Evolutionary conservation across 2,797 vertebrate genomes (phyloP).

Genomic region (Erethizon dorsatum): DNA sequence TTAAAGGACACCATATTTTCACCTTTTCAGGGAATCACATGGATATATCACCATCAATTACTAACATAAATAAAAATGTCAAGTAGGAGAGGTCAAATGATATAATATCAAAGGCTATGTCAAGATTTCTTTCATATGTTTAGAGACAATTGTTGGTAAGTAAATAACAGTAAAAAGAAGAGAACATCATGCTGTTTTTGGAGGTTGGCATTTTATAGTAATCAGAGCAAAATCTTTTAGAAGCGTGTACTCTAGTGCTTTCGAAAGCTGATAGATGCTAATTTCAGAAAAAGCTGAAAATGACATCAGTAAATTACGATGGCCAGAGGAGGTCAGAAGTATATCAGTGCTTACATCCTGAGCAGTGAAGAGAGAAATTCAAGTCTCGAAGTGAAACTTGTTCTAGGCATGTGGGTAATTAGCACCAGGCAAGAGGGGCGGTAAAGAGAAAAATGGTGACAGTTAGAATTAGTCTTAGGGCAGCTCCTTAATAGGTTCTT

Average conservation of each 20-base stretch:
- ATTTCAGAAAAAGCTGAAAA: slow-evolving; percentile 64
- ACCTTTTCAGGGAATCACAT: neutral
- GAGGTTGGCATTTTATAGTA: neutral
- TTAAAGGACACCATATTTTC: neutral
- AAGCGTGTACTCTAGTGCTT: neutral
- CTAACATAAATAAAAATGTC: neutral
- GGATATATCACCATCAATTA: neutral
- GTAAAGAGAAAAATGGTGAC: slow-evolving; percentile 6
- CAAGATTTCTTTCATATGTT: neutral
- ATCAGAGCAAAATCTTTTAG: neutral
- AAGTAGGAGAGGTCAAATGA: neutral
- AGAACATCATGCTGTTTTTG: neutral
- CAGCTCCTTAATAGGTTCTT: slow-evolving; percentile 37
- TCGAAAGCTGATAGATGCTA: neutral
- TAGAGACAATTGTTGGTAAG: neutral
- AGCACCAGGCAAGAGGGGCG: slow-evolving; percentile 10
- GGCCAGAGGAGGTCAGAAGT: neutral
- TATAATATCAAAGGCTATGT: neutral
- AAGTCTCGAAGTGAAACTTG: slow-evolving; percentile 31
- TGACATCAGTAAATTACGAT: slow-evolving; percentile 3
- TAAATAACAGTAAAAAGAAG: neutral
- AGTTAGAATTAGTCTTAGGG: slow-evolving; percentile 38
- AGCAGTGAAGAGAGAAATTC: slow-evolving; percentile 3
- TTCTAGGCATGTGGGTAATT: slow-evolving; percentile 47
- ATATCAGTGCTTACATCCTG: slow-evolving; percentile 16